Base-by-base conservation (phyloP, 2,888 invertebrate genomes). In the Phortica okadai region DNA sequence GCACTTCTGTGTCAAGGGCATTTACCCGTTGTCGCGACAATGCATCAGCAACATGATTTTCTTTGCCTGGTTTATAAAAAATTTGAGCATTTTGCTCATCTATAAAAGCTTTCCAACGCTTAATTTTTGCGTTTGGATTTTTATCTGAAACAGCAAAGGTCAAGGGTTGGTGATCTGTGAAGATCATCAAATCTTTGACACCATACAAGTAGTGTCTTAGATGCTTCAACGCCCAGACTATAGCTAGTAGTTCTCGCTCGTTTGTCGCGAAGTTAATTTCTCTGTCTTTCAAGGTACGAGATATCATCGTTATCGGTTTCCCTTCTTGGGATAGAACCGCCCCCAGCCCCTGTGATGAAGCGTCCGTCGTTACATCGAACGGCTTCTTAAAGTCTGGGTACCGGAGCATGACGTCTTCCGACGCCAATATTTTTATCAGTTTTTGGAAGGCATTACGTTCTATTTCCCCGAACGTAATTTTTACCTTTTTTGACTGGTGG, bases 311-410 rank as follows among this genome's bases (percentile, higher is more conserved):
- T 14, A 77, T 74, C 1, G 77, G 74, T 8, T 69, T 42, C 2
- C 83, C 80, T n/a, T 74, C 80, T 80, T 89, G 89, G 2, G 81
- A 82, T 11, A 89, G 67, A 5, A 89, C 83, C 2, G 79, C 83
- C 0, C 86, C 88, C 4, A 88, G 73, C 0, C 85, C 88, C 8
- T 62, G 78, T 21, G 84, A 78, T 7, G 80, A 80, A 1, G 89
- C 88, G 73, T 89, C 88, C 1, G 88, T 88, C 0, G 87, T 86
- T 4, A 78, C 25, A 45, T 79, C 77, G 14, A 78, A 78, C 2
- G 75, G 73, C 54, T 75, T 77, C n/a, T 70, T 74, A 56, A 56
- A 79, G 25, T 79, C 74, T 0, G 79, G 78, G 41, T 78, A 76
- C 8, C 59, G 76, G 25, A 78, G 62, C 50, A 79, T 73, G 41